Evolutionary conservation across 1,140 invertebrate species (phyloP), one percentile per base, ranked within the genome.

Genomic region (Drosophila pandora): DNA sequence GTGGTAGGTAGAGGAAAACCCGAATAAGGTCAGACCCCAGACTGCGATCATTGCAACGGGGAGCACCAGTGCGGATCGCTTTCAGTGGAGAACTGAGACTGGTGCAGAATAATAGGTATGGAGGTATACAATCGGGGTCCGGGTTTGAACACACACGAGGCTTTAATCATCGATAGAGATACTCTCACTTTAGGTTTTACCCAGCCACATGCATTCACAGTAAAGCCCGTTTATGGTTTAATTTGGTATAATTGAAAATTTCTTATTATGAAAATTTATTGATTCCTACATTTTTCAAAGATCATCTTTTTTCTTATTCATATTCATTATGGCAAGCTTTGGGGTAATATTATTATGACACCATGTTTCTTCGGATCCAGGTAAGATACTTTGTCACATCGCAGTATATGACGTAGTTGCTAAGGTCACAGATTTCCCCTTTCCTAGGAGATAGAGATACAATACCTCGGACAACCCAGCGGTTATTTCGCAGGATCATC

Each of bases 401-500:
- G 25, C 76, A 74, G 48, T 90, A 91, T 28, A 91, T 81, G 30
- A 88, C 80, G 49, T 75, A 91, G 7, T 88, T 62, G 2, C 57
- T 61, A 12, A 89, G 68, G 64, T 90, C 78, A 55, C 90, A 91
- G 12, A 64, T 37, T 25, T 60, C 41, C 21, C 68, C 57, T 2
- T 61, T 23, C 0, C 72, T 54, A 10, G 61, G 63, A 8, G 65
- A 57, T 22, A 81, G 25, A 5, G 90, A 85, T 30, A 91, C 80
- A n/a, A 90, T 77, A 57, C 83, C 90, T 1, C 89, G 59, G 4
- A 91, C 43, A 10, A 53, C 47, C 90, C 90, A 91, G 7, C 65
- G 76, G 2, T 53, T 55, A 8, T 82, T 78, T 9, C 55, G 67
- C 17, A 76, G 37, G 7, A 90, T 43, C 57, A 91, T 80, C 34